Evolutionary conservation across 2,888 invertebrate species (phyloP).

Genomic region (Blastobasis lacticolella): DNA sequence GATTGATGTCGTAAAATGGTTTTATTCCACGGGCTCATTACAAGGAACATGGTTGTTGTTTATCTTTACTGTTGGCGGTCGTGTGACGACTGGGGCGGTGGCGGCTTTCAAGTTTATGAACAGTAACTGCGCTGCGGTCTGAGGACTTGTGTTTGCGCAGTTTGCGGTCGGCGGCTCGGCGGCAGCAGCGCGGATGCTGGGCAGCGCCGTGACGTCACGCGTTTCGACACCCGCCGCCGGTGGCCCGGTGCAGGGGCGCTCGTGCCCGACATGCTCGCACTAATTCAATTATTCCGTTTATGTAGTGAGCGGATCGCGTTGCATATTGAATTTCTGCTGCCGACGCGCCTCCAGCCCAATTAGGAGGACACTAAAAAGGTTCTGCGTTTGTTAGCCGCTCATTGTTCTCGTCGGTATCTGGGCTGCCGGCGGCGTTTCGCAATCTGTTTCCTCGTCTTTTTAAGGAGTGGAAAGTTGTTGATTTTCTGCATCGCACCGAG

Average conservation of each 20-base stretch:
- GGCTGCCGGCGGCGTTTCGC: constrained; percentile 54
- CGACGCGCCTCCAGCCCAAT: constrained; percentile 57
- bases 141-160: constrained; percentile 11
- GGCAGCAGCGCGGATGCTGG: constrained; percentile 4
- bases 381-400: constrained; percentile 54
- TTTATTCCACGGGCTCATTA: constrained; percentile 12
- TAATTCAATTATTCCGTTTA: constrained; percentile 69
- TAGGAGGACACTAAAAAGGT: constrained; percentile 67
- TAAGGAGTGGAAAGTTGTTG: constrained; percentile 69
- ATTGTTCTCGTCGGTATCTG: constrained; percentile 64
- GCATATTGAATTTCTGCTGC: constrained; percentile 62
- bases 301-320: constrained; percentile 58
- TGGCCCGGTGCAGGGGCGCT: constrained; percentile 26
- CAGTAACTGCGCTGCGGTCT: constrained; percentile 15
- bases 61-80: constrained; percentile 11
- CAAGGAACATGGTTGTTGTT: constrained; percentile 7
- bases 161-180: constrained; percentile 11
- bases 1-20: constrained; percentile 18
- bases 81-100: constrained; percentile 6
- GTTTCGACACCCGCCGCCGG: constrained; percentile 30
- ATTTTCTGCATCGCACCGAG: constrained; percentile 44
- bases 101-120: constrained; percentile 16
- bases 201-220: constrained; percentile 8
- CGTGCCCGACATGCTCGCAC: constrained; percentile 50
- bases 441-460: constrained; percentile 64